Conservation (phyloP, 2,113 vertebrate genomes). For the Pipa parva region DNA sequence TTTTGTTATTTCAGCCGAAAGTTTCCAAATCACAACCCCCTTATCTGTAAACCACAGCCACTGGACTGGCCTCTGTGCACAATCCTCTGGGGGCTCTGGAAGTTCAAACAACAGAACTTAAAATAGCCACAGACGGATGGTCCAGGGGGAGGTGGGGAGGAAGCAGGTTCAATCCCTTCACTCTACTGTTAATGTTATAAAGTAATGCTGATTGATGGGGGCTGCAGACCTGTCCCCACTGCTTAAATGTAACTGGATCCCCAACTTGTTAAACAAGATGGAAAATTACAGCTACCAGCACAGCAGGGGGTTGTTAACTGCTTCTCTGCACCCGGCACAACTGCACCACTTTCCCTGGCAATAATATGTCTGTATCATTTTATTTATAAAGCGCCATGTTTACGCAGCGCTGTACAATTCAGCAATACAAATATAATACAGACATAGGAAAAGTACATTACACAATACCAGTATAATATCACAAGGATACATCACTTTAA, state of each 20-base stretch:
- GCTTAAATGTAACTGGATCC: slow-evolving; percentile 17
- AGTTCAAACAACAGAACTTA: slow-evolving; percentile 26
- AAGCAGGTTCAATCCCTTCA: slow-evolving; percentile 20
- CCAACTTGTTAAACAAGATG: slow-evolving; percentile 32
- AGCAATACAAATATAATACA: too few species aligned
- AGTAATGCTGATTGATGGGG: slow-evolving; percentile 30
- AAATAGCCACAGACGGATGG: slow-evolving; percentile 34
- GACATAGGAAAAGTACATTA: too few species aligned
- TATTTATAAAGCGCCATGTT: too few species aligned
- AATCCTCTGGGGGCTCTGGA: slow-evolving; percentile 11
- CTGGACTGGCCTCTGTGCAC: not conserved
- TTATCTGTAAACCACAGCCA: slow-evolving; percentile 27
- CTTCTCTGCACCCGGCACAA: not conserved
- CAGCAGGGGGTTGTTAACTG: slow-evolving; percentile 4
- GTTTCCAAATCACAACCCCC: slow-evolving; percentile 34
- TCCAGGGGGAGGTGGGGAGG: slow-evolving; percentile 4
- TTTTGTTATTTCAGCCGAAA: slow-evolving; percentile 39
- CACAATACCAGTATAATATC: too few species aligned
- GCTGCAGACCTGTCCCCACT: slow-evolving; percentile 8
- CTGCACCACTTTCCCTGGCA: too few species aligned
- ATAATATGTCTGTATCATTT: too few species aligned
- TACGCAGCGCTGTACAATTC: too few species aligned
- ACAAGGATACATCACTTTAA: too few species aligned
- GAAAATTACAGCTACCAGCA: slow-evolving; percentile 21
- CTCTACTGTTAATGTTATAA: slow-evolving; percentile 27